Evolutionary conservation across 2,888 invertebrate species (phyloP), one percentile per base, ranked within the genome.

Genomic region (Aproaerema taeniolella): DNA sequence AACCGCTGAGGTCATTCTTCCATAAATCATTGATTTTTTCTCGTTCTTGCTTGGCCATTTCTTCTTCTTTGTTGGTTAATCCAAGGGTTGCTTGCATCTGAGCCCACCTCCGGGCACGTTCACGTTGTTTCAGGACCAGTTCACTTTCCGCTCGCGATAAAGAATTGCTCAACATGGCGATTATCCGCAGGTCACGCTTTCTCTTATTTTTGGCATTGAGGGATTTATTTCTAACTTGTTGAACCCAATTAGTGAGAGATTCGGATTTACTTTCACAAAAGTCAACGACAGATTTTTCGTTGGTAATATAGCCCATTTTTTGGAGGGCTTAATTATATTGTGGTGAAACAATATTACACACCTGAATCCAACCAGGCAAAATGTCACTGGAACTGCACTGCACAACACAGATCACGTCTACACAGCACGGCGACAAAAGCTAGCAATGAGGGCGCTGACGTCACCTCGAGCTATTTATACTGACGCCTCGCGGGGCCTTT

Each of bases 121-220:
- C 88, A 60, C 89, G 77, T 75, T 91, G 91, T 72, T 90, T 91
- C 54, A 67, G 68, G 51, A 89, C 70, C 42, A 92, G 80, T 59
- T 91, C 90, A 49, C 68, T 74, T 61, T 91, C 89, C 2, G 91
- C 91, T 49, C 87, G 88, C 46, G 63, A 64, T 39, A 91, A 68
- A 29, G 91, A 89, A 61, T 83, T 80, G 51, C 88, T 86, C 62
- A 92, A 82, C 58, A 92, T 88, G 53, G 91, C 91, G 70, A 91
- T 89, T 53, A 91, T 78, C 53, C 91, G 87, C 48, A 91, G 73
- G 68, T 91, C 88, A 57, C 89, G 89, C 53, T 87, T 88, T 61
- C 83, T 88, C 74, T 82, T 88, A 59, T 85, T 82, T 69, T 88
- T 88, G 55, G 87, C 88, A 56, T 71, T 82, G 49, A 74, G 60